These are phyloP conservation scores for Probaryconus sp. DNA, from an alignment of 1,140 invertebrate genomes.

Conservation along the genomic window DNA sequence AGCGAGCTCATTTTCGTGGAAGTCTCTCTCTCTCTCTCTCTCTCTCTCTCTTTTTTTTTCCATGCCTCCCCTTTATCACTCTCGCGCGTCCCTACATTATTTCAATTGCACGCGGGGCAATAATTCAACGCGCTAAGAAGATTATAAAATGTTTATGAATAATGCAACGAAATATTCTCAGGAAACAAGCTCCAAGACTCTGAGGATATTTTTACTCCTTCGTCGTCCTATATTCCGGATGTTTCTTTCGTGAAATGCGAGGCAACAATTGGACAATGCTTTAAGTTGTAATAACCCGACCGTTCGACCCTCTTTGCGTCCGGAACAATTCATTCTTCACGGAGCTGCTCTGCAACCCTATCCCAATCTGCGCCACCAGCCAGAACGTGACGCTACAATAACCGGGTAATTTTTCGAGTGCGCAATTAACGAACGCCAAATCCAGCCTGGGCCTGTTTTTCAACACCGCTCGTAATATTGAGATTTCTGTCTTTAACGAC, in stretches of 20 bases:
- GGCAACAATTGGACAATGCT: constrained; percentile 67
- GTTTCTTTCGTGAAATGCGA: constrained; percentile 46
- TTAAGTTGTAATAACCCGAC: constrained; percentile 71
- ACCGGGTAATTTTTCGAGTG: constrained; percentile 57
- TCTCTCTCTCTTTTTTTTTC: constrained; percentile 4
- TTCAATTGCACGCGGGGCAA: constrained; percentile 69
- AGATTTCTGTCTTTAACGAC: constrained; percentile 23
- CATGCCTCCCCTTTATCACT: constrained; percentile 36
- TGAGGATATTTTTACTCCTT: constrained; percentile 10
- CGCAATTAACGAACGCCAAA: constrained; percentile 33
- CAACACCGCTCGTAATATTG: constrained; percentile 30
- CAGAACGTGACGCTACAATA: constrained; percentile 59
- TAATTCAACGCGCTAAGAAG: constrained; percentile 73
- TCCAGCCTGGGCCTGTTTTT: constrained; percentile 34
- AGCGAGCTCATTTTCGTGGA: constrained; percentile 68
- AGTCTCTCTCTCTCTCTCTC: constrained; percentile 21
- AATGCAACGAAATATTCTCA: constrained; percentile 73
- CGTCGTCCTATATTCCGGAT: constrained; percentile 29
- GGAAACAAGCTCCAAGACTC: constrained; percentile 26
- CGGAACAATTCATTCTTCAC: constrained; percentile 58
- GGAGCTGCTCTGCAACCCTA: constrained; percentile 48
- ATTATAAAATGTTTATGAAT: constrained; percentile 77
- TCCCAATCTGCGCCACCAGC: constrained; percentile 2
- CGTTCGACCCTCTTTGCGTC: constrained; percentile 57
- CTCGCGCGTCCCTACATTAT: constrained; percentile 59